Evolutionary conservation across 1,140 invertebrate genomes (phyloP).

Genomic region (Diabrotica undecimpunctata): DNA sequence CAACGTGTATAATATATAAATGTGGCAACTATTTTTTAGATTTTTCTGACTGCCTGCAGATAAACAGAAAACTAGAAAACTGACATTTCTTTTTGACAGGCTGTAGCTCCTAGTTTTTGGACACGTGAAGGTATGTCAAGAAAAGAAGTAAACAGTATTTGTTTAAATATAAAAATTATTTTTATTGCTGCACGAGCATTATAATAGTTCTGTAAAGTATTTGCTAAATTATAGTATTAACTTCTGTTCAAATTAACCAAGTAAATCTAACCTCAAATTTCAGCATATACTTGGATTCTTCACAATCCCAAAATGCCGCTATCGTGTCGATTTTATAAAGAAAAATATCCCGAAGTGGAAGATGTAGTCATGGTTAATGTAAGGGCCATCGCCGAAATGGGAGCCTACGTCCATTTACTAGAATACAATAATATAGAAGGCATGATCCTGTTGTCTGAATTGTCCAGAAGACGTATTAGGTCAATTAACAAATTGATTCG

Average conservation of each 20-base stretch:
- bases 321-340: conserved; percentile 95
- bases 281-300: background rate
- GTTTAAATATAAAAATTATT: background rate
- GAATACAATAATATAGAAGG: conserved; percentile 99
- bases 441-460: conserved; percentile 91
- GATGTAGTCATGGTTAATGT: conserved; percentile 99
- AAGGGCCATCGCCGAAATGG: conserved; percentile 98
- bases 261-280: conserved; percentile 3
- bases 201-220: too few relatives aligned
- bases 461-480: conserved; percentile 95
- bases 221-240: too few relatives aligned
- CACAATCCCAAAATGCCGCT: conserved; percentile 75
- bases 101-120: too few relatives aligned
- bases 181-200: too few relatives aligned
- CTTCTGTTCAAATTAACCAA: background rate
- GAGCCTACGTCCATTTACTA: conserved; percentile 95
- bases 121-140: background rate
- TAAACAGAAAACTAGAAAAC: too few relatives aligned
- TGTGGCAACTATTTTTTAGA: too few relatives aligned
- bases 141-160: background rate
- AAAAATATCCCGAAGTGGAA: conserved; percentile 97
- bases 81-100: too few relatives aligned
- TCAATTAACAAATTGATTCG: conserved; percentile 99
- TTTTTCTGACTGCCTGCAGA: too few relatives aligned
- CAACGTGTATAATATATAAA: too few relatives aligned